Conservation (phyloP, 2,888 invertebrate genomes). For the Himalopsyche tibetana region DNA sequence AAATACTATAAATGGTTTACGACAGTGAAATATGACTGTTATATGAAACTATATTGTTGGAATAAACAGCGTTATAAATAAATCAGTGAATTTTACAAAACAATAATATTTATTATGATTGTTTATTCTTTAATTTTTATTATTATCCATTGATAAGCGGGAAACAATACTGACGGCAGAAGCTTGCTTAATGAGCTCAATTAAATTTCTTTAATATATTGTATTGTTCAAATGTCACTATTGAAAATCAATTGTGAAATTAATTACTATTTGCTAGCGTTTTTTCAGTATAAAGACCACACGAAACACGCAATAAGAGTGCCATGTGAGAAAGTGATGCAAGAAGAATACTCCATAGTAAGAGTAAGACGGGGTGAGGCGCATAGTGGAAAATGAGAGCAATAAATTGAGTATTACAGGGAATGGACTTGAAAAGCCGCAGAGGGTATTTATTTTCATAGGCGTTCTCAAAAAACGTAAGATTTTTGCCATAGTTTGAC, state of each 20-base stretch:
- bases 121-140: too few relatives aligned
- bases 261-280: constrained; percentile 61
- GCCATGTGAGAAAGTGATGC: constrained; percentile 31
- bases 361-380: constrained; percentile 41
- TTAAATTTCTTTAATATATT: constrained; percentile 53
- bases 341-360: constrained; percentile 24
- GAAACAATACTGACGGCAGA: neutral
- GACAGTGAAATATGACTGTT: too few relatives aligned
- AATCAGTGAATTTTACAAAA: too few relatives aligned
- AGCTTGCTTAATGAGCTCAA: constrained; percentile 35
- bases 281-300: constrained; percentile 61
- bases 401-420: constrained; percentile 59
- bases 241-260: constrained; percentile 64
- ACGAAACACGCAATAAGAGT: constrained; percentile 49
- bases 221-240: constrained; percentile 58
- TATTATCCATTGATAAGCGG: neutral
- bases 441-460: constrained; percentile 29
- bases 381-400: constrained; percentile 61
- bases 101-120: too few relatives aligned
- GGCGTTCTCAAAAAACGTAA: constrained; percentile 15
- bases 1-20: too few relatives aligned
- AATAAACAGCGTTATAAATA: too few relatives aligned
- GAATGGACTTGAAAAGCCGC: constrained; percentile 50
- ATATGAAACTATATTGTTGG: too few relatives aligned
- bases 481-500: too few relatives aligned